Base-by-base conservation (phyloP, 2,888 invertebrate species). In the Ornithoptera alexandrae region DNA sequence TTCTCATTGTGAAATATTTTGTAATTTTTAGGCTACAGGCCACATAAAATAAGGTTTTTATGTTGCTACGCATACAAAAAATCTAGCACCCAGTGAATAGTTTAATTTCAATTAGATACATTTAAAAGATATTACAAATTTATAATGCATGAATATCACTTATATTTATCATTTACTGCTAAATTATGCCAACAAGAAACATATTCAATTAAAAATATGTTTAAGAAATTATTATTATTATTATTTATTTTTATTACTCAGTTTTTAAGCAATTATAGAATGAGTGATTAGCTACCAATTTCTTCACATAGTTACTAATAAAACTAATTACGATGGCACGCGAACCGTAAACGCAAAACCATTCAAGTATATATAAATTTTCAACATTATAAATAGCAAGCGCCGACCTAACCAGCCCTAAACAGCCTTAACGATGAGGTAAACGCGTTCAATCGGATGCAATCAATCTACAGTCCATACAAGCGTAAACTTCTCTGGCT, bases 391-490 rank as follows among this genome's bases (percentile, higher is more conserved):
- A 87, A 88, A 88, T 90, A 90, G 84, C 53, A 57, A 46, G 60
- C 78, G 76, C 75, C 81, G 79, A 82, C 83, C 83, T 78, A 72
- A 71, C 76, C 39, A 77, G 75, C 75, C 78, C 78, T 75, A 70
- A 67, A 76, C 83, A 90, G 87, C 87, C 88, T 87, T 84, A 83
- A 70, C 74, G 77, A 72, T 75, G 78, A 82, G 83, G 86, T 86
- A 84, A 87, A 86, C 79, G 81, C 89, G 83, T 75, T 89, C 84
- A 83, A 84, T 86, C 85, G 86, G 80, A 79, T 84, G 85, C 87
- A 91, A 88, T 89, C 88, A 84, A 88, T 90, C 86, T 86, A 81
- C 84, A 72, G 67, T 71, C 67, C 64, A 67, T 36, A 71, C 61
- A 62, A 68, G 68, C 71, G 65, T 68, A 59, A 71, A 68, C 46